phyloP scores from a whole-genome alignment of 2,113 vertebrate genomes.

The Nanorana parkeri region DNA sequence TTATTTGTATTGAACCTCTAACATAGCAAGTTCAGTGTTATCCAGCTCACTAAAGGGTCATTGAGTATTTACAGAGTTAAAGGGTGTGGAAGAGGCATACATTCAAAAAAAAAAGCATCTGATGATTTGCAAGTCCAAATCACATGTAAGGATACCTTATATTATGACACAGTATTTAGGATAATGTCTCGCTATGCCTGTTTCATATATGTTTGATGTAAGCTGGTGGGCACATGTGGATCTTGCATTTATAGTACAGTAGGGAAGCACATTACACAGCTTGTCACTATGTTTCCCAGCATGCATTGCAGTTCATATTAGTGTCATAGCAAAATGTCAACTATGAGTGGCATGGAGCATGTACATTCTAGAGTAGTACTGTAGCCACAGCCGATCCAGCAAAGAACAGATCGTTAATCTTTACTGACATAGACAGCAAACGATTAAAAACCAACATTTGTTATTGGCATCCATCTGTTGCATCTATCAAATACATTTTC shows the following conservation, averaged over 20 bases:
- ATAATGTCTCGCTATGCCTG: neutral
- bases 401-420: too few relatives aligned
- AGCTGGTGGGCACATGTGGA: too few relatives aligned
- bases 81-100: conserved; percentile 7
- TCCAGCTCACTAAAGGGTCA: too few relatives aligned
- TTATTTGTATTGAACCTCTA: too few relatives aligned
- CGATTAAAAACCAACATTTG: too few relatives aligned
- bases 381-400: too few relatives aligned
- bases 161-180: neutral
- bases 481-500: too few relatives aligned
- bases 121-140: neutral
- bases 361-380: too few relatives aligned
- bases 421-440: too few relatives aligned
- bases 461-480: too few relatives aligned
- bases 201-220: neutral
- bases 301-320: neutral
- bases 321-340: neutral
- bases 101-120: neutral
- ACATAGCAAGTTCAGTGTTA: too few relatives aligned
- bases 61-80: conserved; percentile 2
- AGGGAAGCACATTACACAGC: neutral
- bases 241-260: neutral
- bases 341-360: too few relatives aligned
- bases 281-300: neutral
- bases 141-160: neutral